Evolutionary conservation across 2,797 vertebrate genomes (phyloP).

Genomic region (Sebastes taczanowskii): DNA sequence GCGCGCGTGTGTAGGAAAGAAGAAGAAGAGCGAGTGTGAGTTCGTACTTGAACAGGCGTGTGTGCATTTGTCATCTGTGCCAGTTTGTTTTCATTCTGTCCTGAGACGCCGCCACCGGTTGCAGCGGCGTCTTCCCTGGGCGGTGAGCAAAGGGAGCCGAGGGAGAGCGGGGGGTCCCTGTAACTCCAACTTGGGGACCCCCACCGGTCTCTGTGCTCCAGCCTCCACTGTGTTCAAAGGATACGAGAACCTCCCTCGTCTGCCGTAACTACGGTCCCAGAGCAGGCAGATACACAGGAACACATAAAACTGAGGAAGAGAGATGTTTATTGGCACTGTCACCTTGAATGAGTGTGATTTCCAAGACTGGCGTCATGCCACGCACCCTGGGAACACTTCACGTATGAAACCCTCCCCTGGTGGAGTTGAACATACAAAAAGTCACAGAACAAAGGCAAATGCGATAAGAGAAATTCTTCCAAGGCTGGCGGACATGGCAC

Average conservation of each 20-base stretch:
- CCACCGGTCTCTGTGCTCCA: slow-evolving; percentile 35
- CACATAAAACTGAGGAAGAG: slow-evolving; percentile 39
- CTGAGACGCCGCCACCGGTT: slow-evolving; percentile 51
- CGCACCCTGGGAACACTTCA: slow-evolving; percentile 27
- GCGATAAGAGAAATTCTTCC: slow-evolving; percentile 7
- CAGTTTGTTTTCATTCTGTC: slow-evolving; percentile 59
- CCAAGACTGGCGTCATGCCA: slow-evolving; percentile 34
- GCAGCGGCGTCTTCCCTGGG: slow-evolving; percentile 45
- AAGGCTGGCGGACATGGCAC: not conserved
- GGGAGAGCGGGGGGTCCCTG: slow-evolving; percentile 47
- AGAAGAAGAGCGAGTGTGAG: slow-evolving; percentile 20
- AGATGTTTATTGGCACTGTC: slow-evolving; percentile 60
- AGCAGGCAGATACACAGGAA: slow-evolving; percentile 45
- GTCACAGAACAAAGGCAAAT: slow-evolving; percentile 17
- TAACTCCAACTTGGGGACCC: slow-evolving; percentile 51
- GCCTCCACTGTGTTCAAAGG: slow-evolving; percentile 66
- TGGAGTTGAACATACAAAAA: slow-evolving; percentile 27
- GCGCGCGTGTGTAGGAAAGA: slow-evolving; percentile 22
- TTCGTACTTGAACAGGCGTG: slow-evolving; percentile 47
- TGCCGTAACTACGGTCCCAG: slow-evolving; percentile 32
- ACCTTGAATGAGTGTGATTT: slow-evolving; percentile 52
- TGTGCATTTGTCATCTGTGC: slow-evolving; percentile 62
- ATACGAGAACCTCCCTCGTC: slow-evolving; percentile 47
- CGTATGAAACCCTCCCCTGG: slow-evolving; percentile 19
- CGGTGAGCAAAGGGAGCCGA: slow-evolving; percentile 43